These are phyloP conservation scores for Hydropsyche betteni DNA, from an alignment of 2,888 invertebrate species.

Conservation along the genomic window DNA sequence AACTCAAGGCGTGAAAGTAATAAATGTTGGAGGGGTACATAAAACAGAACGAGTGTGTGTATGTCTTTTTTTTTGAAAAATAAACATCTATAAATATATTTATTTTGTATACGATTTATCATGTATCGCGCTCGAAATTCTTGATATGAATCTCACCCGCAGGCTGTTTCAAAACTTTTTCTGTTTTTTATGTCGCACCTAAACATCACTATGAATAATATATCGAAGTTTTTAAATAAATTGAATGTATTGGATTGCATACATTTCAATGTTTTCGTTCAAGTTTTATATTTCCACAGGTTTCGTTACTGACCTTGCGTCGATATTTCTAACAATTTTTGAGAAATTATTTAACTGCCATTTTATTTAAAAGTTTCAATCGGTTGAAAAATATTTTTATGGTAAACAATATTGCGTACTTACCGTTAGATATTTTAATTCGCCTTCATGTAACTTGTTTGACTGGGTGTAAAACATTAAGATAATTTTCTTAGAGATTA, in stretches of 20 bases:
- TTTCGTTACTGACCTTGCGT: not conserved
- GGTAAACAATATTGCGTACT: not conserved
- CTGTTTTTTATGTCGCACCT: conserved; percentile 12
- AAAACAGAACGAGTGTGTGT: conserved; percentile 32
- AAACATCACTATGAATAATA: conserved; percentile 10
- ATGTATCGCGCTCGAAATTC: conserved; percentile 3
- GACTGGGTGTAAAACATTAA: conserved; percentile 17
- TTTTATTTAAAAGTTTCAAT: not conserved
- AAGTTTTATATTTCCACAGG: not conserved
- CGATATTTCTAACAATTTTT: not conserved
- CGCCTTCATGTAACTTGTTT: conserved; percentile 8
- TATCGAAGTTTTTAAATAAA: conserved; percentile 1
- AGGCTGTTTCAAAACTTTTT: conserved; percentile 15
- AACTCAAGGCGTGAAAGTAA: conserved; percentile 49
- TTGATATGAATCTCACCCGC: conserved; percentile 7
- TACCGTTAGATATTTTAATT: conserved; percentile 23
- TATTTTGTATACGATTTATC: conserved; percentile 30
- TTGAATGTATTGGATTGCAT: not conserved
- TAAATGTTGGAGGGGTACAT: conserved; percentile 44
- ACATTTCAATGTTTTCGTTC: too few relatives aligned
- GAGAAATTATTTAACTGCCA: not conserved
- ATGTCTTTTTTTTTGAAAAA: conserved; percentile 4
- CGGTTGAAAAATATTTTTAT: too few relatives aligned
- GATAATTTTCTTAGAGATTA: conserved; percentile 29
- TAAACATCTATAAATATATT: conserved; percentile 14